Percentiles rank a stretch among this genome's conserved stretches.
These are phyloP conservation scores for Burhinus oedicnemus DNA, from an alignment of 2,113 vertebrate species.

Conservation along the genomic window DNA sequence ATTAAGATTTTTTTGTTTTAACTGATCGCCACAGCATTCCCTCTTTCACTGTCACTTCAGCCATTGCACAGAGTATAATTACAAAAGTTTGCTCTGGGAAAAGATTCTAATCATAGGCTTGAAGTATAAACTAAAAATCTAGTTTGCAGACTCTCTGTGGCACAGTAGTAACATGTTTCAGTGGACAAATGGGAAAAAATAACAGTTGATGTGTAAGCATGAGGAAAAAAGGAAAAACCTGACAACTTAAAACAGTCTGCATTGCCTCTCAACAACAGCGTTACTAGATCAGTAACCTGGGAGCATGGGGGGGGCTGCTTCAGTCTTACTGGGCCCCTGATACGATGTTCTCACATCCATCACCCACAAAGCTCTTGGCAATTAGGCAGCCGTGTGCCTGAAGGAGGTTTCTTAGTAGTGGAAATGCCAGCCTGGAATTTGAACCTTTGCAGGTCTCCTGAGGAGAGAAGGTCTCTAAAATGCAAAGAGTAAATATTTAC, in stretches of 20 bases:
- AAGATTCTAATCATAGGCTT: not conserved
- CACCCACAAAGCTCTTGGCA: not conserved
- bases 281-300: not conserved
- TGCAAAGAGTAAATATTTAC: not conserved
- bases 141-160: not conserved
- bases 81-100: not conserved
- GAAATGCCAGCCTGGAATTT: not conserved
- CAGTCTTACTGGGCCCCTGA: rapidly evolving
- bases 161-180: not conserved
- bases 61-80: not conserved
- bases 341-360: not conserved
- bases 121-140: not conserved
- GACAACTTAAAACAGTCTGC: not conserved
- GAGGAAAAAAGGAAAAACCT: not conserved
- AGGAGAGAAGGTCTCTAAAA: not conserved
- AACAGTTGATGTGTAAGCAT: not conserved
- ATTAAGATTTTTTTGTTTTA: not conserved
- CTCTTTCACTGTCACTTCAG: not conserved
- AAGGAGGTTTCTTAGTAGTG: not conserved
- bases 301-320: rapidly evolving
- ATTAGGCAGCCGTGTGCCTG: not conserved
- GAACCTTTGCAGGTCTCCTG: not conserved
- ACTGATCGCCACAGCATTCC: rapidly evolving
- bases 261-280: not conserved
- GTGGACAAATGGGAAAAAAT: not conserved